Evolutionary conservation across 2,113 vertebrate genomes (phyloP).

Genomic region (Campylomormyrus numenius): DNA sequence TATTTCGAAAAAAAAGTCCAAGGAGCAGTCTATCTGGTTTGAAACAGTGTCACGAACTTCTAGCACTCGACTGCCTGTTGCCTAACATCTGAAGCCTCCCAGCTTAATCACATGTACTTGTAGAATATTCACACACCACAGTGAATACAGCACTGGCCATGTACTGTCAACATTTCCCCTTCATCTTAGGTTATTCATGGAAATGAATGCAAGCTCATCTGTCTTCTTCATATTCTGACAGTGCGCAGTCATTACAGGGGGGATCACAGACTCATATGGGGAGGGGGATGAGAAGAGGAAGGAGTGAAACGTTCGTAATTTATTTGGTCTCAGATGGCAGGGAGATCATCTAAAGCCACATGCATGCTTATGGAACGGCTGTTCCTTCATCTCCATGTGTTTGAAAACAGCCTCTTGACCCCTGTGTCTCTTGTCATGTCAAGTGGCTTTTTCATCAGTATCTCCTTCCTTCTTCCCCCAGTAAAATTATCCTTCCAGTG

Average conservation of each 20-base stretch:
- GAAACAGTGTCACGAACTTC: neutral
- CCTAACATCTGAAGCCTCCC: neutral
- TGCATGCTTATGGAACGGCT: neutral
- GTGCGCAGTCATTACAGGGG: neutral
- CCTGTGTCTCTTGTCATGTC: conserved; percentile 12
- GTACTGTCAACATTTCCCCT: neutral
- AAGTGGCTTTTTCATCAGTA: conserved; percentile 14
- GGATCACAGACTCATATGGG: neutral
- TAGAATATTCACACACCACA: neutral
- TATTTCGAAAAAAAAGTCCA: neutral
- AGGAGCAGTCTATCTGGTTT: neutral
- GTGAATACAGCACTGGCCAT: neutral
- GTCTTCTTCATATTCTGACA: neutral
- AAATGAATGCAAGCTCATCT: neutral
- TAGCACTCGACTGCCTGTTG: neutral
- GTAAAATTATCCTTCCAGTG: conserved; percentile 9
- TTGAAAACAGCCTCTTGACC: conserved; percentile 16
- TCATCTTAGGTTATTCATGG: neutral
- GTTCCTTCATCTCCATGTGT: neutral
- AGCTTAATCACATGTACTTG: neutral
- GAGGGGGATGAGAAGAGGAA: neutral
- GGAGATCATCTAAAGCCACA: neutral
- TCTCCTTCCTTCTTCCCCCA: neutral
- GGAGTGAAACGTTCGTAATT: neutral
- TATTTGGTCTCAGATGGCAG: neutral